Percentiles rank a stretch among this genome's conserved stretches.
phyloP scores from a whole-genome alignment of 2,113 vertebrate genomes.

The Megaleporinus macrocephalus region DNA sequence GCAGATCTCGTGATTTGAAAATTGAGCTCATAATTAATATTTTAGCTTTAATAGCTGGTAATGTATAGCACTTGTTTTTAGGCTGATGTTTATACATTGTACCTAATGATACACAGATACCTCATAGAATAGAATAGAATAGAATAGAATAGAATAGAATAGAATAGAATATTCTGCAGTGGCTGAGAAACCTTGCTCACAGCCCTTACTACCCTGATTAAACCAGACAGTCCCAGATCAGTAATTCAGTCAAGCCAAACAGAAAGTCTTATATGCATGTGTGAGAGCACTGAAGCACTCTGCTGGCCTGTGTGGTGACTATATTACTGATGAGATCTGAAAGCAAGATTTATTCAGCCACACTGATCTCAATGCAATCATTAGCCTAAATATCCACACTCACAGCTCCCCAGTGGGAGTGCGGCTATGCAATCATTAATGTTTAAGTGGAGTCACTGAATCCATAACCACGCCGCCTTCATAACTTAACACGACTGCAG shows the following conservation, averaged over 20 bases:
- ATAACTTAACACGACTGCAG: conserved; percentile 17
- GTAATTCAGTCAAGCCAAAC: conserved; percentile 24
- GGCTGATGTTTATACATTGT: too few relatives aligned
- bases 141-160: not conserved
- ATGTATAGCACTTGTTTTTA: too few relatives aligned
- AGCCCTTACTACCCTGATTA: conserved; percentile 12
- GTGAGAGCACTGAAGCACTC: conserved; percentile 32
- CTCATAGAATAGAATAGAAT: not conserved
- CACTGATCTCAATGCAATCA: conserved; percentile 32
- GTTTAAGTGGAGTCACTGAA: conserved; percentile 29
- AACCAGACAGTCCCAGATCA: conserved; percentile 32
- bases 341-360: conserved; percentile 40
- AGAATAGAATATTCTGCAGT: not conserved
- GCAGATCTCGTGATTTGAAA: too few relatives aligned
- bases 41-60: too few relatives aligned
- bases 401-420: conserved; percentile 23
- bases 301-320: conserved; percentile 37
- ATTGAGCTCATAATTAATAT: too few relatives aligned
- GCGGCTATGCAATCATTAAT: conserved; percentile 36
- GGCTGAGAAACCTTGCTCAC: not conserved
- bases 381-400: conserved; percentile 41
- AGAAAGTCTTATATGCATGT: conserved; percentile 34
- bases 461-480: not conserved
- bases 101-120: not conserved
- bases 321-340: conserved; percentile 42